Evolutionary conservation across 2,113 vertebrate genomes (phyloP), one percentile per base, ranked within the genome.

Genomic region (Amphiprion percula): DNA sequence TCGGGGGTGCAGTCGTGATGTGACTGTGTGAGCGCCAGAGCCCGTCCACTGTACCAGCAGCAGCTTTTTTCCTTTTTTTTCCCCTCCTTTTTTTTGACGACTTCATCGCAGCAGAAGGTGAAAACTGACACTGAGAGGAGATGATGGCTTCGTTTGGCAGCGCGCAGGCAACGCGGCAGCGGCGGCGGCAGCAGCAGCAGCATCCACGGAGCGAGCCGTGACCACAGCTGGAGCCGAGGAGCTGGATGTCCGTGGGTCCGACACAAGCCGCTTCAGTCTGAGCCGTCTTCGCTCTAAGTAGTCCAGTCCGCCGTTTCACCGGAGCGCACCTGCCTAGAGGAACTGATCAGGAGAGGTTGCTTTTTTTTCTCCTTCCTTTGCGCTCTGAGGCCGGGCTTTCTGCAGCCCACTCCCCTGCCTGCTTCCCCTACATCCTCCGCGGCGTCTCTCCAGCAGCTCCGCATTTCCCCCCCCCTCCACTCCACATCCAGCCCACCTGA

Each of bases 171-270:
- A 59, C 77, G 84, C 55, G 59, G 58, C 77, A 61, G 66, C 87
- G 65, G 68, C 82, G 49, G 63, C 66, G 58, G 50, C 75, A 54
- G 39, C 77, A 47, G 60, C 55, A 62, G 53, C 77, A 61, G 64
- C 87, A 68, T 69, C 82, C 52, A 56, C 55, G 84, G 88, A 75
- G 77, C 90, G 89, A 83, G 81, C 78, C 85, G 90, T 94, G 95
- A 92, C 92, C 92, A 91, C 95, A 94, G 94, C 94, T 92, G 93
- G 92, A 94, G 79, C 14, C 68, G 88, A 83, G 89, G 70, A 64
- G 83, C 76, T 63, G 30, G 30, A 85, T 88, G 89, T 80, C 68
- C 68, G 74, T 50, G 92, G 91, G 86, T 60, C 86, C 93, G 68
- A 87, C 85, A 85, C 85, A 81, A 75, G 87, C 62, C 78, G 41